Percentiles rank a stretch among this genome's conserved stretches.
Conservation (phyloP, 2,888 invertebrate genomes). For the Eremobia ochroleuca region DNA sequence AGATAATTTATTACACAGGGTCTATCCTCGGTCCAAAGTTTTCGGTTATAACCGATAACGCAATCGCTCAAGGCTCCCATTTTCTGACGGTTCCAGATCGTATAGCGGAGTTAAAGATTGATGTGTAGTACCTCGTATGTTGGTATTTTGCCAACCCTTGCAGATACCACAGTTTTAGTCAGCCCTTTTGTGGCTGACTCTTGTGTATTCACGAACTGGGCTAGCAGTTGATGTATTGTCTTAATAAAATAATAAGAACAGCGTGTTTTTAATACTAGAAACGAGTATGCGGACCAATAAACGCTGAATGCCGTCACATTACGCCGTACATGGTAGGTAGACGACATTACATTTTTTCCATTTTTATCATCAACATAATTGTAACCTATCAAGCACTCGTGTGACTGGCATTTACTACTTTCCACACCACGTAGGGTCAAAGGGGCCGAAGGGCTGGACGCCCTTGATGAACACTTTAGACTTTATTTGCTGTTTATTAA, state of each 20-base stretch:
- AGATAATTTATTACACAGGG: constrained; percentile 82
- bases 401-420: not conserved
- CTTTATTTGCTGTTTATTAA: constrained; percentile 12
- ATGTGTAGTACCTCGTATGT: constrained; percentile 26
- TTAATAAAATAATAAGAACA: constrained; percentile 14
- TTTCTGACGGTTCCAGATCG: constrained; percentile 29
- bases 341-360: not conserved
- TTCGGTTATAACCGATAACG: constrained; percentile 47
- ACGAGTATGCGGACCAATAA: constrained; percentile 2
- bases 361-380: constrained; percentile 26
- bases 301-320: constrained; percentile 20
- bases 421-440: constrained; percentile 1
- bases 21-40: constrained; percentile 26
- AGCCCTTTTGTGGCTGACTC: constrained; percentile 16
- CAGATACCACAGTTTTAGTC: constrained; percentile 23
- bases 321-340: constrained; percentile 3
- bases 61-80: constrained; percentile 34
- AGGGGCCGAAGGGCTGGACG: not conserved
- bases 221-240: not conserved
- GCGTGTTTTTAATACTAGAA: not conserved
- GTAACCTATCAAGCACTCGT: not conserved
- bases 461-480: not conserved
- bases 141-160: constrained; percentile 55
- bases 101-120: constrained; percentile 40
- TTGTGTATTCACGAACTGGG: not conserved